Percentiles rank a stretch among this genome's conserved stretches.
phyloP scores from a whole-genome alignment of 2,113 vertebrate genomes.

The Callipepla squamata region DNA sequence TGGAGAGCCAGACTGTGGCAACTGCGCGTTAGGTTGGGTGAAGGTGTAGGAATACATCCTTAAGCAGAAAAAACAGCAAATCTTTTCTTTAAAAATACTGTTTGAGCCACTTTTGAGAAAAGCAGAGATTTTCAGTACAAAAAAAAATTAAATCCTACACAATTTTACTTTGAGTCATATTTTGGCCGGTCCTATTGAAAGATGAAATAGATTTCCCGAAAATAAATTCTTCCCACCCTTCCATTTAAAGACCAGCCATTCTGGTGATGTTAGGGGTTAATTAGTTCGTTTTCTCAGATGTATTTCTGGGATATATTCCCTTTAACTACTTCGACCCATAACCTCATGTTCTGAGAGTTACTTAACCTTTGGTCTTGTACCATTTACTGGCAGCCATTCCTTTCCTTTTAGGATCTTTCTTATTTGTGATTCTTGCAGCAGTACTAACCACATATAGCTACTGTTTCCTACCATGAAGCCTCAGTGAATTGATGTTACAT shows the following conservation, averaged over 20 bases:
- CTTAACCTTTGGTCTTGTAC: constrained; percentile 59
- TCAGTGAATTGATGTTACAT: background rate
- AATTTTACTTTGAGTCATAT: background rate
- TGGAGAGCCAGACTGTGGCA: background rate
- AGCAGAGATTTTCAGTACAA: background rate
- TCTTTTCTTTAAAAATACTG: background rate
- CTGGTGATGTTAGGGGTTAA: constrained; percentile 46
- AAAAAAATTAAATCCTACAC: background rate
- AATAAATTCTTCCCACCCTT: constrained; percentile 24
- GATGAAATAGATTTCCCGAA: background rate
- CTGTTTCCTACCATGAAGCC: constrained; percentile 6
- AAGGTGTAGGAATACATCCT: background rate
- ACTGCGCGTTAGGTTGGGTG: background rate
- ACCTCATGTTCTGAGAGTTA: constrained; percentile 54
- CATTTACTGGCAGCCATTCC: constrained; percentile 50
- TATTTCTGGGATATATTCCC: constrained; percentile 58
- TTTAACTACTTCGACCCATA: constrained; percentile 54
- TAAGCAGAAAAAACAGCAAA: background rate
- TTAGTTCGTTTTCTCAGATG: constrained; percentile 58
- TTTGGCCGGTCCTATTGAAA: background rate
- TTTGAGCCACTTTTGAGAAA: background rate
- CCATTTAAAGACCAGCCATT: constrained; percentile 52
- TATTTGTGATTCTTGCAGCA: constrained; percentile 37
- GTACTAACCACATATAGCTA: constrained; percentile 30
- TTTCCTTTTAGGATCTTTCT: constrained; percentile 50